Conservation (phyloP, 1,140 invertebrate species). For the Bombus fervidus region DNA sequence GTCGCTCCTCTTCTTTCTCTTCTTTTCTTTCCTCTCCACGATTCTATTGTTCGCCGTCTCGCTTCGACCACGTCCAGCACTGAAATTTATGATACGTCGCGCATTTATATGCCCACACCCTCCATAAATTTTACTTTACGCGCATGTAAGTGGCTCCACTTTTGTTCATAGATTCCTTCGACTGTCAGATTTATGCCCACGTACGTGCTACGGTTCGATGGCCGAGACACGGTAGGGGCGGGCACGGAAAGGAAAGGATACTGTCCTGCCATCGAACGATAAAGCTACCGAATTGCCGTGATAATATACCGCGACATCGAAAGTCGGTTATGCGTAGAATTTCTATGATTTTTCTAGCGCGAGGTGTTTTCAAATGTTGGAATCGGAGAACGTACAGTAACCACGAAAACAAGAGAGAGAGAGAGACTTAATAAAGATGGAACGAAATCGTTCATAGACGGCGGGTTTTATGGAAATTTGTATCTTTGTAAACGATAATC, state of each 20-base stretch:
- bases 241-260: conserved; percentile 1
- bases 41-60: neutral
- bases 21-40: neutral
- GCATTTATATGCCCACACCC: conserved; percentile 74
- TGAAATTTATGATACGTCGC: conserved; percentile 76
- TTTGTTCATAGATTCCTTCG: conserved; percentile 79
- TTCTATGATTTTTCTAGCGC: no score
- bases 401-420: no score
- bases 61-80: conserved; percentile 37
- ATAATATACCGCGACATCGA: neutral
- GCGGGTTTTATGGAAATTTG: no score
- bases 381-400: no score
- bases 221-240: conserved; percentile 35
- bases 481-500: no score
- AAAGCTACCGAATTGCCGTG: neutral
- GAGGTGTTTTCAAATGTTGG: no score
- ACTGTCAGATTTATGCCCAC: conserved; percentile 75
- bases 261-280: neutral
- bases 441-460: no score
- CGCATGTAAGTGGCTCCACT: conserved; percentile 78
- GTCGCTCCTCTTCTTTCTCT: neutral
- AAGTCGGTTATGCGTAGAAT: no score
- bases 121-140: conserved; percentile 77
- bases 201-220: conserved; percentile 59
- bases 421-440: no score